Evolutionary conservation across 1,140 invertebrate species (phyloP).

Genomic region (Pomacea maculata): DNA sequence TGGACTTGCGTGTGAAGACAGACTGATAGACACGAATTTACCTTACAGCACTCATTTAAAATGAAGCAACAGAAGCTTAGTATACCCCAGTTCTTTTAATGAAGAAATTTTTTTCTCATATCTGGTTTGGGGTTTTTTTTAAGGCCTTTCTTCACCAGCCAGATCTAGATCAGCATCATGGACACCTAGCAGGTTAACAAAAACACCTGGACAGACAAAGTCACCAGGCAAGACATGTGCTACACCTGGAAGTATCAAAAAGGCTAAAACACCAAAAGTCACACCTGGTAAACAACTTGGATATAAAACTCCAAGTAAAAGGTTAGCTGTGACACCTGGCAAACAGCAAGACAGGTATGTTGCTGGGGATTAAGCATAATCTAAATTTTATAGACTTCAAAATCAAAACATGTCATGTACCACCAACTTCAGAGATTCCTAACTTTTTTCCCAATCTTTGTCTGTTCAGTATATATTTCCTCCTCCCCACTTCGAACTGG

Average conservation of each 20-base stretch:
- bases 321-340: slow-evolving; percentile 33
- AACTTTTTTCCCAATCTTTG: too few species aligned
- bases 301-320: slow-evolving; percentile 31
- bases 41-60: too few species aligned
- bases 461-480: too few species aligned
- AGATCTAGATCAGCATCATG: slow-evolving; percentile 24
- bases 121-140: background rate
- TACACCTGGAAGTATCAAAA: slow-evolving; percentile 33
- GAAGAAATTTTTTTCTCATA: too few species aligned
- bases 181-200: background rate
- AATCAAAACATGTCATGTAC: background rate
- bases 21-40: too few species aligned
- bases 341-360: slow-evolving; percentile 35
- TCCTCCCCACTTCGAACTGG: too few species aligned
- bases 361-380: background rate
- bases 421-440: too few species aligned
- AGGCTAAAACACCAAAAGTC: slow-evolving; percentile 26
- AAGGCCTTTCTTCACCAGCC: slow-evolving; percentile 32
- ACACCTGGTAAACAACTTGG: slow-evolving; percentile 14
- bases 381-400: too few species aligned
- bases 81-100: too few species aligned
- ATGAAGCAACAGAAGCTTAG: too few species aligned
- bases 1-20: too few species aligned
- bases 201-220: background rate
- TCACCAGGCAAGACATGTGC: slow-evolving; percentile 40